Conservation (phyloP, 1,140 invertebrate species). For the Oreohelix idahoensis region DNA sequence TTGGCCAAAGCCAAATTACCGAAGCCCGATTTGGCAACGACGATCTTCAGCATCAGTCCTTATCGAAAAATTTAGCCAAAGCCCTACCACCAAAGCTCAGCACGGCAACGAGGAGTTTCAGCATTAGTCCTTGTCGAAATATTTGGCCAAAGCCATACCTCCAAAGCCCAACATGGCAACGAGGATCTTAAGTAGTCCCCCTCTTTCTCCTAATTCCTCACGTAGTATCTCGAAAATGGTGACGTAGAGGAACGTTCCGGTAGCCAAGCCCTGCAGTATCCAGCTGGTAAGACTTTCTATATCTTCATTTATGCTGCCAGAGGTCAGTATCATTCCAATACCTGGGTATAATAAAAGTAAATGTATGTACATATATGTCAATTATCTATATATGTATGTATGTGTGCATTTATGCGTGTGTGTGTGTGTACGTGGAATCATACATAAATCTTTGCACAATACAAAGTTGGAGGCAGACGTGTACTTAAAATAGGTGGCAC, state of each 20-base stretch:
- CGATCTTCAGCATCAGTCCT: not conserved
- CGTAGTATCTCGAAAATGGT: conserved; percentile 91
- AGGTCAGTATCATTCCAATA: conserved; percentile 76
- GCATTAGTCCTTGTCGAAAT: conserved; percentile 13
- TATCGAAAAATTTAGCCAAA: conserved; percentile 23
- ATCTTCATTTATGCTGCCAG: conserved; percentile 45
- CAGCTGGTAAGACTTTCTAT: conserved; percentile 70
- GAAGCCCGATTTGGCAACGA: not conserved
- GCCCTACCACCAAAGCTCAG: conserved; percentile 4
- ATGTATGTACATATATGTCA: too few relatives aligned
- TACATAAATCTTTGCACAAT: too few relatives aligned
- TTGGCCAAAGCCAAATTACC: conserved; percentile 14
- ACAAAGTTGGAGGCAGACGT: too few relatives aligned
- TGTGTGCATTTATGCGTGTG: too few relatives aligned
- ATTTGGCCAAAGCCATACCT: conserved; percentile 21
- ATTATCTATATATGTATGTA: too few relatives aligned
- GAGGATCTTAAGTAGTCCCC: not conserved
- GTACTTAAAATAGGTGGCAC: too few relatives aligned
- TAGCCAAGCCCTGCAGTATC: conserved; percentile 80
- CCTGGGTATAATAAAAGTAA: conserved; percentile 39
- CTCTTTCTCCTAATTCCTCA: conserved; percentile 66
- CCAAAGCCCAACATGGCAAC: not conserved
- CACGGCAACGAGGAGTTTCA: not conserved
- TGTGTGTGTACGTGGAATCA: too few relatives aligned
- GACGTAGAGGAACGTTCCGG: conserved; percentile 91